phyloP scores from a whole-genome alignment of 2,888 invertebrate species.

The Chromoteleia sp. region DNA sequence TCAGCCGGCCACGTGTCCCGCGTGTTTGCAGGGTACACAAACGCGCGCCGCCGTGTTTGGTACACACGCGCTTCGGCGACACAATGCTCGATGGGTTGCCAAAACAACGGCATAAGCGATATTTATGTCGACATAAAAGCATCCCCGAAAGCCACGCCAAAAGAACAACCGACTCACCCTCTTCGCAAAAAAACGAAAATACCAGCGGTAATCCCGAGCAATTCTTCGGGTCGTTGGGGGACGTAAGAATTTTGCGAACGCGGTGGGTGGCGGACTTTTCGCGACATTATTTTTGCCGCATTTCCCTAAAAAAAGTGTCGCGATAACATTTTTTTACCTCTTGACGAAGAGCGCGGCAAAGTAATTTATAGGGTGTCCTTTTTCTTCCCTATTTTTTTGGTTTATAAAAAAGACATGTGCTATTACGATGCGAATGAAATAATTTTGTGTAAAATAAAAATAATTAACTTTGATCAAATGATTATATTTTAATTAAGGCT shows the following conservation, averaged over 20 bases:
- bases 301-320: not conserved
- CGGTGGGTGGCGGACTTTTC: conserved; percentile 25
- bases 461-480: no score
- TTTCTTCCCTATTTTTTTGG: no score
- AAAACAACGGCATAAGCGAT: conserved; percentile 85
- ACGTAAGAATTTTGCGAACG: conserved; percentile 37
- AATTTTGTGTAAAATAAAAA: no score
- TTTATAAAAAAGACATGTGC: no score
- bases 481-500: no score
- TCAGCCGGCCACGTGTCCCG: conserved; percentile 80
- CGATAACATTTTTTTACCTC: no score
- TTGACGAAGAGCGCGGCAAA: no score
- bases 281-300: not conserved
- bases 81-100: conserved; percentile 84
- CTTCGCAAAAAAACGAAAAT: conserved; percentile 65
- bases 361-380: no score
- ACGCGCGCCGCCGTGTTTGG: conserved; percentile 78
- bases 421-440: no score
- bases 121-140: conserved; percentile 84
- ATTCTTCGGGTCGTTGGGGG: conserved; percentile 46
- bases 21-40: conserved; percentile 84
- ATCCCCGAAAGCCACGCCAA: conserved; percentile 75
- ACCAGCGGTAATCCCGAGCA: conserved; percentile 55
- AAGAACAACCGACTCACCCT: conserved; percentile 80
- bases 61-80: conserved; percentile 79